Evolutionary conservation across 2,113 vertebrate species (phyloP).

Genomic region (Suricata suricatta): DNA sequence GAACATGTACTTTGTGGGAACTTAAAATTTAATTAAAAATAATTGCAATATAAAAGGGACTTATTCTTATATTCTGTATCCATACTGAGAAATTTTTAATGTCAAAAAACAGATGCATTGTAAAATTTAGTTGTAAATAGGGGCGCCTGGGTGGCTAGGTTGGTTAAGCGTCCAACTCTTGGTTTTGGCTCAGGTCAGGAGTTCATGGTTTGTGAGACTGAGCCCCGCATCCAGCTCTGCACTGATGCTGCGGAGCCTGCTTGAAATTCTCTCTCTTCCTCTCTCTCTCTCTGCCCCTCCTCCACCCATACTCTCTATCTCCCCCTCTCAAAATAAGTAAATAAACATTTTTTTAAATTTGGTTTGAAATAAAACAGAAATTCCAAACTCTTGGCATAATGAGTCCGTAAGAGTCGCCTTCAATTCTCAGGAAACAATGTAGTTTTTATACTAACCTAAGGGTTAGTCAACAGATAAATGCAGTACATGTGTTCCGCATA

Average conservation of each 20-base stretch:
- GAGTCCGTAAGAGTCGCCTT: slow-evolving; percentile 28
- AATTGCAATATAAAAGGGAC: not conserved
- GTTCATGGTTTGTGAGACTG: too few species aligned
- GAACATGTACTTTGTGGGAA: not conserved
- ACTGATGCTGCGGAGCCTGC: too few species aligned
- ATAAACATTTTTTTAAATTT: not conserved
- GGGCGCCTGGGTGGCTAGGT: too few species aligned
- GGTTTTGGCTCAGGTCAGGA: too few species aligned
- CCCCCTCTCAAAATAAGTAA: not conserved
- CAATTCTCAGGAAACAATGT: not conserved
- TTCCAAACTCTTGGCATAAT: not conserved
- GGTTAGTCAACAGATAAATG: slow-evolving; percentile 53
- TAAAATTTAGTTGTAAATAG: not conserved
- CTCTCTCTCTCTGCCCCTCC: too few species aligned
- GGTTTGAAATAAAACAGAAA: not conserved
- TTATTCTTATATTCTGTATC: not conserved
- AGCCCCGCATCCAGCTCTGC: too few species aligned
- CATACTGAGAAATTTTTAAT: not conserved
- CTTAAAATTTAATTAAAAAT: slow-evolving; percentile 12
- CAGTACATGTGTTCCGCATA: slow-evolving; percentile 46
- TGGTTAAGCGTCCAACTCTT: too few species aligned
- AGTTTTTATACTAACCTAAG: not conserved
- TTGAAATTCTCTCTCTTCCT: too few species aligned
- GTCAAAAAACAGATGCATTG: not conserved
- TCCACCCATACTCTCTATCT: too few species aligned